Evolutionary conservation across 2,888 invertebrate species (phyloP).

Genomic region (Philereme vetulata): DNA sequence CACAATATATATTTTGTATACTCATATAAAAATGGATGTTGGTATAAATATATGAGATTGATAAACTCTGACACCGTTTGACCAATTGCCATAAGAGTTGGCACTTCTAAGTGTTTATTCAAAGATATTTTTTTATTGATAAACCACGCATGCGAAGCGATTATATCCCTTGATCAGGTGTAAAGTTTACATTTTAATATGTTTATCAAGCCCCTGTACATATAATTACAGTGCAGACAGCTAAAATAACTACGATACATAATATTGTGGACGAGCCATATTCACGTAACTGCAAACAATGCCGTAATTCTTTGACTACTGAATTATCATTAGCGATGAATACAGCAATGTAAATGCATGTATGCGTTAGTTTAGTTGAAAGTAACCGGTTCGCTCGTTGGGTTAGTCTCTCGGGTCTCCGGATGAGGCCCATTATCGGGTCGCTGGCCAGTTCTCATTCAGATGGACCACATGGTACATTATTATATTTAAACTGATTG

Average conservation of each 20-base stretch:
- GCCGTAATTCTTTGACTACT: not conserved
- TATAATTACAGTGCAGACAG: not conserved
- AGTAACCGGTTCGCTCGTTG: slow-evolving; percentile 50
- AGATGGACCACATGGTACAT: slow-evolving; percentile 44
- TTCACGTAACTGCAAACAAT: not conserved
- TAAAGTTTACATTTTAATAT: no score
- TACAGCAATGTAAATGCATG: slow-evolving; percentile 36
- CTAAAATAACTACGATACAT: not conserved
- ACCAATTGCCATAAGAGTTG: no score
- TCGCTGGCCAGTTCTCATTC: slow-evolving; percentile 55
- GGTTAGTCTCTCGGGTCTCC: slow-evolving; percentile 46
- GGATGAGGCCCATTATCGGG: slow-evolving; percentile 63
- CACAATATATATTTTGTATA: no score
- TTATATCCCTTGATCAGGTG: no score
- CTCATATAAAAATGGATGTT: no score
- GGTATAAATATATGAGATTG: no score
- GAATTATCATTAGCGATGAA: slow-evolving; percentile 1
- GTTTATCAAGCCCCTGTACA: not conserved
- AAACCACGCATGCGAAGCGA: no score
- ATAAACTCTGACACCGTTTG: no score
- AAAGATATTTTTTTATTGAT: no score
- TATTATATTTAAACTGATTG: slow-evolving; percentile 23
- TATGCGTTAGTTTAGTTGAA: slow-evolving; percentile 37
- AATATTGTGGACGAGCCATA: not conserved
- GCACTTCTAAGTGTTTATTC: no score